Conservation (phyloP, 2,113 vertebrate genomes). For the Gallinago media region DNA sequence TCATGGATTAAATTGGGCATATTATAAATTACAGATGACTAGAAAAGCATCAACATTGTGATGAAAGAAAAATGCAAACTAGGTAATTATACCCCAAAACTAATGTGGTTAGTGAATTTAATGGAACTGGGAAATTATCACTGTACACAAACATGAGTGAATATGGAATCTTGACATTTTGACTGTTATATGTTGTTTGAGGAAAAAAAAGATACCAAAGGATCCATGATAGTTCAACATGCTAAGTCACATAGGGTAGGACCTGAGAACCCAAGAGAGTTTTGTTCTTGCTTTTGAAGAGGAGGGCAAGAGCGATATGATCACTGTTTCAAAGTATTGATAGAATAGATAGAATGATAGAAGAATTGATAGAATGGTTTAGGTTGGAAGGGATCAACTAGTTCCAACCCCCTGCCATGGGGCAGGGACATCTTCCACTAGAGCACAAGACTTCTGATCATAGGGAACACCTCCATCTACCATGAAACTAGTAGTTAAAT, state of each 20-base stretch:
- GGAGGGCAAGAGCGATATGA: not conserved
- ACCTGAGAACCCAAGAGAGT: not conserved
- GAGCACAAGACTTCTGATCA: not conserved
- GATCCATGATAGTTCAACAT: accelerated
- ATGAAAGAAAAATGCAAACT: not conserved
- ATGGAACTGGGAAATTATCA: not conserved
- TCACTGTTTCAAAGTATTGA: not conserved
- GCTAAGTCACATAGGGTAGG: not conserved
- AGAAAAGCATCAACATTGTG: not conserved
- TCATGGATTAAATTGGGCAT: not conserved
- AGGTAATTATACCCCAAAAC: not conserved
- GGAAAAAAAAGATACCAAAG: not conserved
- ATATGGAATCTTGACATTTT: not conserved
- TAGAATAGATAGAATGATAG: not conserved
- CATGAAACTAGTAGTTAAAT: not conserved
- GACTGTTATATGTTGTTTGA: not conserved
- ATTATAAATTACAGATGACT: not conserved
- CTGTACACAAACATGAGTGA: not conserved
- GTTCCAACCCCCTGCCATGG: not conserved
- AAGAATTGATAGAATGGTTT: not conserved
- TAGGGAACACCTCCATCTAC: not conserved
- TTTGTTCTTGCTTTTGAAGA: slow-evolving; percentile 1
- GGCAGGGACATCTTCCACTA: not conserved
- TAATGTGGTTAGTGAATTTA: not conserved
- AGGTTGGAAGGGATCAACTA: not conserved